These are phyloP conservation scores for Dinocampus coccinellae DNA, from an alignment of 2,888 invertebrate species.

Conservation along the genomic window DNA sequence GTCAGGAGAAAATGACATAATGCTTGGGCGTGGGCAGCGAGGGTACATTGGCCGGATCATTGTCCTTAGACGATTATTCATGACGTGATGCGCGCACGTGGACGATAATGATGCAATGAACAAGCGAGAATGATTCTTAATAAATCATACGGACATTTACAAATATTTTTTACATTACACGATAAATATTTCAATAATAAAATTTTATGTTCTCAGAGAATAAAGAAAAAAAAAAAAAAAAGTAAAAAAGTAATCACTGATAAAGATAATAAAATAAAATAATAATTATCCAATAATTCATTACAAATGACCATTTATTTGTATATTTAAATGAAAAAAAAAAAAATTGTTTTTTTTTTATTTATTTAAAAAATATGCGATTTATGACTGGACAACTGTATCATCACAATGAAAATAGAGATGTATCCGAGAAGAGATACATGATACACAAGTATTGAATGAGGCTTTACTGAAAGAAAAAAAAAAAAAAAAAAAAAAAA, in stretches of 20 bases:
- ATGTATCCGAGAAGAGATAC: too few species aligned
- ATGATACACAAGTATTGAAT: too few species aligned
- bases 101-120: slow-evolving; percentile 19
- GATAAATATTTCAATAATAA: neutral
- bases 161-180: neutral
- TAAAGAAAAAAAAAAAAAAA: neutral
- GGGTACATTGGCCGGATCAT: slow-evolving; percentile 43
- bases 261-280: too few species aligned
- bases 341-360: too few species aligned
- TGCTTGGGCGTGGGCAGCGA: slow-evolving; percentile 44
- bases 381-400: too few species aligned
- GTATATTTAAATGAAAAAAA: too few species aligned
- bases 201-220: neutral
- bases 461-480: neutral
- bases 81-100: slow-evolving; percentile 42
- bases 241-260: too few species aligned
- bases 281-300: too few species aligned
- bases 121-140: neutral
- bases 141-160: neutral
- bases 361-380: too few species aligned
- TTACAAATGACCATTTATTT: too few species aligned
- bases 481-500: slow-evolving; percentile 26
- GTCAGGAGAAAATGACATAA: slow-evolving; percentile 45
- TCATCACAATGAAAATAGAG: slow-evolving; percentile 43
- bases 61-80: slow-evolving; percentile 55